Base-by-base conservation (phyloP, 2,113 vertebrate genomes). In the Silurus asotus region DNA sequence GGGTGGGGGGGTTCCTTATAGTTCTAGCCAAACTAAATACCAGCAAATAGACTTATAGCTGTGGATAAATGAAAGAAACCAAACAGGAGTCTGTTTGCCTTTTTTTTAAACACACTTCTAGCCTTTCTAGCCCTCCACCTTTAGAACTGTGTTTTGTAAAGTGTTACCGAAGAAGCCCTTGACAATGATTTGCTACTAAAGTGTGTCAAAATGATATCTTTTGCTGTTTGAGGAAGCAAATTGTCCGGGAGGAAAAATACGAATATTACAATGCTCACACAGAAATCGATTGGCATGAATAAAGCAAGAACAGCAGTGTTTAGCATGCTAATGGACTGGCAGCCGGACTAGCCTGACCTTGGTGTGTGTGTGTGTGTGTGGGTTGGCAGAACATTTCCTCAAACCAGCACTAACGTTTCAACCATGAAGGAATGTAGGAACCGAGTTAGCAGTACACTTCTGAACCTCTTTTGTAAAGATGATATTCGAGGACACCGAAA, bases 381-480 rank as follows among this genome's bases (percentile, higher is more conserved):
- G 48, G 5, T 64, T 61, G 59, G 59, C 79, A 23, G 76, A 28
- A 58, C 56, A 11, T 45, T 80, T 4, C 56, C 37, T 62, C 37
- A 51, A 37, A 80, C 77, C 25, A 3, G 56, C 77, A 61, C 14
- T 81, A 81, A 81, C 1, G 45, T 81, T 64, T 81, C 61, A 64
- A 61, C 20, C 59, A 25, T 81, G 45, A 81, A 64, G 59, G 79
- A 51, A 81, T 81, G 79, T 49, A 64, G 45, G 58, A 48, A 56
- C 58, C 37, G 48, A 8, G 51, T 81, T 81, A 64, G 45, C 3
- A 4, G 9, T 8, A 5, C 1, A 4, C 48, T 23, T 20, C 19
- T 64, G 5, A n/a, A 64, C 61, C 78, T 56, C 53, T 56, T 53
- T 13, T 15, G 14, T 78, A 53, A 28, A 56, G 53, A 25, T 58